Percentiles rank a stretch among this genome's conserved stretches.
Evolutionary conservation across 2,797 vertebrate genomes (phyloP).

Genomic region (Sebastiscus albofasciatus): DNA sequence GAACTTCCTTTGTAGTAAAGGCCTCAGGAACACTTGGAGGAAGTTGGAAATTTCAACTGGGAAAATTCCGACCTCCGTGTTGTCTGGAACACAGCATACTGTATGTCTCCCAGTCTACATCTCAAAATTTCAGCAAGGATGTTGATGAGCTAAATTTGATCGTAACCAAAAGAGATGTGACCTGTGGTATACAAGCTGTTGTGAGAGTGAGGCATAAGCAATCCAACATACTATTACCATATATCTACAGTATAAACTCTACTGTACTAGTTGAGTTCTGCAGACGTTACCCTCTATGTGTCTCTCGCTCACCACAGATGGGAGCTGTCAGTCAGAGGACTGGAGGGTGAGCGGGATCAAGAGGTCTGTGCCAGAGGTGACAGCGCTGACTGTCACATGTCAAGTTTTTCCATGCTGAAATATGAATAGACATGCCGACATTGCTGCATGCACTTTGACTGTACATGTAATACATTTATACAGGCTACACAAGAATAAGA

Average conservation of each 20-base stretch:
- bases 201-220: neutral
- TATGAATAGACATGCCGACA: constrained; percentile 1
- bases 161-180: neutral
- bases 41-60: neutral
- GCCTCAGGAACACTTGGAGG: no score
- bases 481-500: neutral
- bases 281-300: neutral
- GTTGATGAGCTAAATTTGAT: neutral
- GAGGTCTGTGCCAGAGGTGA: constrained; percentile 21
- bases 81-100: no score
- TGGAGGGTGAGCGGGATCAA: constrained; percentile 19
- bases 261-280: neutral
- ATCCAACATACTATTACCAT: neutral
- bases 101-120: neutral
- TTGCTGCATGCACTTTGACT: neutral
- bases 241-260: no score
- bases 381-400: constrained; percentile 44
- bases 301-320: neutral
- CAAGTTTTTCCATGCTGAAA: constrained; percentile 6
- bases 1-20: fast-evolving
- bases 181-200: neutral
- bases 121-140: neutral
- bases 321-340: constrained; percentile 39
- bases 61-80: fast-evolving
- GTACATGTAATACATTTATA: neutral